Base-by-base conservation (phyloP, 2,888 invertebrate species). In the Nudaria mundana region DNA sequence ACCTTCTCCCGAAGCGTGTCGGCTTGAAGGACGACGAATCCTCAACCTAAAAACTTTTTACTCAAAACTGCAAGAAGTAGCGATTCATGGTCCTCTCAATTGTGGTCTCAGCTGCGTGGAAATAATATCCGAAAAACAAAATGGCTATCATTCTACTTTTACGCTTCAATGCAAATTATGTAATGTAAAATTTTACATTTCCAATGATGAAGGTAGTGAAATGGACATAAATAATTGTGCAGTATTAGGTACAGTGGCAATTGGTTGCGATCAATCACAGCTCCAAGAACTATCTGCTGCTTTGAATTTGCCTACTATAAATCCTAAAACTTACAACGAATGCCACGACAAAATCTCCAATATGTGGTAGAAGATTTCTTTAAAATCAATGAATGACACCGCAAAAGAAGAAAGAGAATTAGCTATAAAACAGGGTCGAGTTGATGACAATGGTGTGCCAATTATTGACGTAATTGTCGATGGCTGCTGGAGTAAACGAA, bases 401-500 rank as follows among this genome's bases (percentile, higher is more conserved):
- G 49, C 37, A 0, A 40, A 49, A 47, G 23, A 29, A 23, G 57
- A 58, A 38, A 18, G 37, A 26, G 31, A 29, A 5, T 7, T 25
- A n/a, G 49, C 47, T 2, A 34, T 52, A 28, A 14, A 10, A 16
- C 30, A 44, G 22, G 46, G 45, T 12, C 18, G 35, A 3, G 37
- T 49, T 4, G 24, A 35, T 36, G 29, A 36, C 30, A 25, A 37
- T 5, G 52, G 52, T 3, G 38, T 49, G 15, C 33, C 50, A 3
- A 41, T 48, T 6, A 48, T 52, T 25, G 45, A 47, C 25, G 55
- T 54, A 0, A 35, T 48, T 11, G 50, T 30, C 3, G 53, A 62
- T 38, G 56, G 52, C 1, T 54, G 50, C 29, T 56, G 50, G 46
- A 33, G 36, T 6, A 51, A 51, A 39, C 18, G 52, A 1, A 40